Evolutionary conservation across 2,797 vertebrate species (phyloP).

Genomic region (Lepilemur ruficaudatus): DNA sequence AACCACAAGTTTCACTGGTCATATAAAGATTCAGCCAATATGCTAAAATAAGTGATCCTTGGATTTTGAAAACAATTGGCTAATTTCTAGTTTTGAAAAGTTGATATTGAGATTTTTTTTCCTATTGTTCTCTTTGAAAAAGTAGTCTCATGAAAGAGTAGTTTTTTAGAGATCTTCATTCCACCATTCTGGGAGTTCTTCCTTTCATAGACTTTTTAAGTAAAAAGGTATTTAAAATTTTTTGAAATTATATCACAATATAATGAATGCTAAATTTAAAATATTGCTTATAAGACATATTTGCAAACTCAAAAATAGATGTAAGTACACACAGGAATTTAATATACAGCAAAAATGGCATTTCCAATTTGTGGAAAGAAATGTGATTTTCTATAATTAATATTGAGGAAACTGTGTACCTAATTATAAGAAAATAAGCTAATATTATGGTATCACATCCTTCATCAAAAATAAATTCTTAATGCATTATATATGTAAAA

Average conservation of each 20-base stretch:
- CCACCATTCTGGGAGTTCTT: background rate
- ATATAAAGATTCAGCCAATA: background rate
- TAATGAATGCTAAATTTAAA: background rate
- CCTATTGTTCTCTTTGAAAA: background rate
- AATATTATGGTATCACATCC: background rate
- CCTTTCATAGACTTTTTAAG: background rate
- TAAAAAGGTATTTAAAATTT: background rate
- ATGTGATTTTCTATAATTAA: background rate
- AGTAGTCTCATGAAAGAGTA: background rate
- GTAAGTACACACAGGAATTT: background rate
- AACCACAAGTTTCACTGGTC: background rate
- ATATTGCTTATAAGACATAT: background rate
- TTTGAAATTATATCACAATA: background rate
- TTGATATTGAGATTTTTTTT: background rate
- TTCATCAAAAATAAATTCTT: constrained; percentile 11
- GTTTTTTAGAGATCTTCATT: background rate
- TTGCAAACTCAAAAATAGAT: background rate
- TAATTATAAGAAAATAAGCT: background rate
- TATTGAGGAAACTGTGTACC: background rate
- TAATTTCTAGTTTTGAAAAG: background rate
- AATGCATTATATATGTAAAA: background rate
- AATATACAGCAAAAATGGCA: background rate
- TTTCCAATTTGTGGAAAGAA: background rate
- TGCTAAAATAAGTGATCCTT: background rate
- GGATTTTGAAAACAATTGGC: background rate